Evolutionary conservation across 2,113 vertebrate genomes (phyloP), one percentile per base, ranked within the genome.

Genomic region (Prunella fulvescens): DNA sequence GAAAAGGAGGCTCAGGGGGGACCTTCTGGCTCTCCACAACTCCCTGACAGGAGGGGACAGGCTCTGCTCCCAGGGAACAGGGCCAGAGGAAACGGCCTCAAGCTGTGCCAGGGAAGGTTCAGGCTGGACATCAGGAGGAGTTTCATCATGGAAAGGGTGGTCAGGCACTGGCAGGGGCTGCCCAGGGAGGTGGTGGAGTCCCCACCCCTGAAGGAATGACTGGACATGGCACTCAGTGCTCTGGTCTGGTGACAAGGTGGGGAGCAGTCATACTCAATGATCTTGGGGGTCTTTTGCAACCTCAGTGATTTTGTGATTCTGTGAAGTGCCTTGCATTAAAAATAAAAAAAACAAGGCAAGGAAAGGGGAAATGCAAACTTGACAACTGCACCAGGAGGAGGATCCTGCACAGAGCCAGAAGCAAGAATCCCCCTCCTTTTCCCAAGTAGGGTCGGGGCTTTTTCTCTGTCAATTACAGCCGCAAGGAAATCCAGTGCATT

Each of bases 181-280:
- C 19, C 19, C 53, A 81, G n/a, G 40, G 29, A 76, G n/a, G 24
- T 8, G 20, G 2, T 22, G n/a, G n/a, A 67, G 39, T 39, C 2
- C 33, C 24, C 25, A 53, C 6, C 29, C 61, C 78, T 26, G 54
- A 24, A 60, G 45, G 24, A 67, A 67, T 1, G 9, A 22, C 45
- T 9, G 61, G 47, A 53, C 1, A 1, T 19, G 54, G n/a, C 61
- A 53, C 39, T 35, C n/a, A 29, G 45, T 18, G 69, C 51, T 74
- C 78, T 67, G 57, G 20, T 23, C 35, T 72, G 69, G 33, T 39
- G 54, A 47, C 54, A 69, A 54, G 3, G n/a, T 28, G 29, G 26
- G n/a, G 6, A 35, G 40, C 6, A 3, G n/a, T 12, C 40, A 54
- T 1, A 35, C 14, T 19, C 1, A 0, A 8, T 22, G 6, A 24